Evolutionary conservation across 2,797 vertebrate genomes (phyloP).

Genomic region (Sebastes diploproa): DNA sequence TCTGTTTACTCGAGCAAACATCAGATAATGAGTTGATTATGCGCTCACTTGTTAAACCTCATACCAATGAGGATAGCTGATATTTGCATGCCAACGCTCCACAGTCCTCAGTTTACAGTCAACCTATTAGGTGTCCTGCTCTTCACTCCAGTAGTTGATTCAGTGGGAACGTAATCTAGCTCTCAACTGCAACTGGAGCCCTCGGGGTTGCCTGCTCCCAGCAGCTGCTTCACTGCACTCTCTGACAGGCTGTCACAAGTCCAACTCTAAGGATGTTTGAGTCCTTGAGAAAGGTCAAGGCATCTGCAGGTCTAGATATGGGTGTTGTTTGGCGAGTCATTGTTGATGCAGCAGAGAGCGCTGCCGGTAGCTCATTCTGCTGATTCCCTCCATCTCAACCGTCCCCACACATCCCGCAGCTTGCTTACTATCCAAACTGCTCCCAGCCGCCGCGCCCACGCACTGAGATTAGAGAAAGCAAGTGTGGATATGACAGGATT

Average conservation of each 20-base stretch:
- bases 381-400: neutral
- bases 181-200: neutral
- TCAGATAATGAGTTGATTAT: neutral
- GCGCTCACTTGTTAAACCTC: slow-evolving; percentile 4
- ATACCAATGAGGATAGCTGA: neutral
- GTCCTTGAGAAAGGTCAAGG: neutral
- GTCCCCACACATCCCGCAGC: slow-evolving; percentile 1
- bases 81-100: slow-evolving; percentile 21
- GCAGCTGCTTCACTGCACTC: neutral
- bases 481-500: slow-evolving; percentile 66
- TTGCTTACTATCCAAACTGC: slow-evolving; percentile 62
- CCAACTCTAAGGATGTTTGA: neutral
- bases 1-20: neutral
- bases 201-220: neutral
- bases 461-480: slow-evolving; percentile 56
- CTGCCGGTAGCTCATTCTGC: neutral
- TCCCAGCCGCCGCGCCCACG: slow-evolving; percentile 30
- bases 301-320: neutral
- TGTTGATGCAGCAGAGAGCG: neutral
- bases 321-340: neutral
- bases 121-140: slow-evolving; percentile 9
- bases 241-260: slow-evolving; percentile 2
- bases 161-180: neutral
- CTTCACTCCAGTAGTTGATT: neutral
- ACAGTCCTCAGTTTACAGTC: slow-evolving; percentile 27